A percentile compares a stretch with the other conserved stretches of the same genome.
These are phyloP conservation scores for Pitangus sulphuratus DNA, from an alignment of 2,797 vertebrate genomes.

Conservation along the genomic window DNA sequence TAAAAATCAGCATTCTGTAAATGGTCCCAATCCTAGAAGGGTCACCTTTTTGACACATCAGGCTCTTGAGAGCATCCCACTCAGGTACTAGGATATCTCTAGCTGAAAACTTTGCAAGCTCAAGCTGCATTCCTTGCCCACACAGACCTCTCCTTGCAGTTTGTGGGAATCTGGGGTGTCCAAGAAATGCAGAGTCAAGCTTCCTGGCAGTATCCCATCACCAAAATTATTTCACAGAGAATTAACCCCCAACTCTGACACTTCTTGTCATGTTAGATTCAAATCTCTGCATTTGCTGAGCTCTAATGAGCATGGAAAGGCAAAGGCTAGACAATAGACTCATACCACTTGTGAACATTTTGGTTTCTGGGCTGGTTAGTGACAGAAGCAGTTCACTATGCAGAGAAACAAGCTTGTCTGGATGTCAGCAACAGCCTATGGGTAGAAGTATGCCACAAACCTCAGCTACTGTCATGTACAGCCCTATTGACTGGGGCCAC, in stretches of 20 bases:
- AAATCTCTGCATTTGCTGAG: background rate
- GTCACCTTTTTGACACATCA: background rate
- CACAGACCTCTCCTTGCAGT: background rate
- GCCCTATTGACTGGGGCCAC: background rate
- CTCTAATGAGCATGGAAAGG: background rate
- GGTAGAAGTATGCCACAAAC: background rate
- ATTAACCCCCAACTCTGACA: background rate
- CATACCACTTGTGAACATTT: background rate
- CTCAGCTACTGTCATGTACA: background rate
- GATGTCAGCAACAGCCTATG: background rate
- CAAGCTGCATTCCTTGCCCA: background rate
- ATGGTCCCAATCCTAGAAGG: background rate
- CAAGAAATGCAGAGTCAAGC: background rate
- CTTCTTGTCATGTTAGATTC: background rate
- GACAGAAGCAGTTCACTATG: background rate
- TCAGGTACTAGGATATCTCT: background rate
- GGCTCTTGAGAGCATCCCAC: background rate
- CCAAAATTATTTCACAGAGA: background rate
- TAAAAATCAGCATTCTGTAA: constrained; percentile 1
- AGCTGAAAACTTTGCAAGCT: background rate
- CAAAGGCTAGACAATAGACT: background rate
- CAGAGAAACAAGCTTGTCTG: background rate
- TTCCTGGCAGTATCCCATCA: background rate
- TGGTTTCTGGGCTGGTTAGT: constrained; percentile 22
- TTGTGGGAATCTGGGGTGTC: background rate